Conservation (phyloP, 2,797 vertebrate species). For the Taenioides sp. region DNA sequence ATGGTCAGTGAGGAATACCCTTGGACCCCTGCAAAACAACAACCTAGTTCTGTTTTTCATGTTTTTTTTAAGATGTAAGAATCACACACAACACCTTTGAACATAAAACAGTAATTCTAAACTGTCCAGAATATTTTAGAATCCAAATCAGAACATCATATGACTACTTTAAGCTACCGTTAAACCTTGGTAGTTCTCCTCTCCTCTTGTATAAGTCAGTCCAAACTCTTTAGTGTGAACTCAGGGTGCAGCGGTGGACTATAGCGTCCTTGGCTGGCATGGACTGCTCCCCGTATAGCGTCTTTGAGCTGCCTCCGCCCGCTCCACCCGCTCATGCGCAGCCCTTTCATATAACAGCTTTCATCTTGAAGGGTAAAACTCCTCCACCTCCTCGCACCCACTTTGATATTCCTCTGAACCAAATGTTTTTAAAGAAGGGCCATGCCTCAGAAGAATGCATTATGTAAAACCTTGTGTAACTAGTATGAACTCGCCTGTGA, state of each 20-base stretch:
- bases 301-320: not conserved
- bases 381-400: conserved; percentile 6
- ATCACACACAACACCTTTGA: no score
- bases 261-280: not conserved
- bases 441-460: conserved; percentile 10
- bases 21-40: not conserved
- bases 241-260: not conserved
- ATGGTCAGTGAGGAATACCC: not conserved
- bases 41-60: not conserved
- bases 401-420: conserved; percentile 11
- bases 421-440: conserved; percentile 13
- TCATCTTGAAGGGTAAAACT: conserved; percentile 18
- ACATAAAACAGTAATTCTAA: no score
- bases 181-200: no score
- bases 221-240: not conserved
- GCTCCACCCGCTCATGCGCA: not conserved
- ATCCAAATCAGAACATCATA: no score
- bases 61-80: no score
- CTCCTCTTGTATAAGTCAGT: not conserved
- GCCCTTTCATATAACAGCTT: conserved; percentile 1
- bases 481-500: not conserved
- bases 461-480: not conserved
- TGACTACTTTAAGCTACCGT: no score
- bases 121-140: no score
- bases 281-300: not conserved